Percentiles rank a stretch among this genome's conserved stretches.
Conservation (phyloP, 2,888 invertebrate species). For the Oeneis ivallda region DNA sequence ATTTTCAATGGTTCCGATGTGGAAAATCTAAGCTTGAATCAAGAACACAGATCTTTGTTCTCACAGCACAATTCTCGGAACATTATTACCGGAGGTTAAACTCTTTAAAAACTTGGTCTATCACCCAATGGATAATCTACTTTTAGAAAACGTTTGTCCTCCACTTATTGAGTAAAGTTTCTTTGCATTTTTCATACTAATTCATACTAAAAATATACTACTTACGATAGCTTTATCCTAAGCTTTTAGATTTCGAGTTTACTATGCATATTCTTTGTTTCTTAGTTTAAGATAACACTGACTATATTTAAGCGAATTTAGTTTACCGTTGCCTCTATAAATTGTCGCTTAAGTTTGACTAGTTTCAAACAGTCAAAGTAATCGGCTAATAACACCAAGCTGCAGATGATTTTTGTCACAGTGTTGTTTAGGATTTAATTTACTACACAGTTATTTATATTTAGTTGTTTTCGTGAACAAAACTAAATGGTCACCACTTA, state of each 20-base stretch:
- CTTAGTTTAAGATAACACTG: background rate
- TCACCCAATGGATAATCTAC: slow-evolving; percentile 20
- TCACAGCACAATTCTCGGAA: slow-evolving; percentile 54
- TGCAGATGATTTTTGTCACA: slow-evolving; percentile 5
- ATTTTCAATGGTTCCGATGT: slow-evolving; percentile 44
- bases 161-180: too few species aligned
- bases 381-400: background rate
- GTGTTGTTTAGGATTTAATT: slow-evolving; percentile 1
- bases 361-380: background rate
- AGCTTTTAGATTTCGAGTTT: background rate
- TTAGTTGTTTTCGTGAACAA: too few species aligned
- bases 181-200: too few species aligned
- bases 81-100: slow-evolving; percentile 43
- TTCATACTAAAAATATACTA: background rate
- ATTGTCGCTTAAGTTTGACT: background rate
- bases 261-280: background rate
- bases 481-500: too few species aligned
- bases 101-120: slow-evolving; percentile 27
- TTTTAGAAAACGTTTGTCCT: background rate
- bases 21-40: slow-evolving; percentile 45
- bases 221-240: background rate
- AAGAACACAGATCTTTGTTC: slow-evolving; percentile 48
- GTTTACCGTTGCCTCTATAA: background rate
- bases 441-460: background rate
- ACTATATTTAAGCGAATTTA: background rate